Percentiles rank a stretch among this genome's conserved stretches.
These are phyloP conservation scores for Dicyrtoma fusca DNA, from an alignment of 2,888 invertebrate species.

Conservation along the genomic window DNA sequence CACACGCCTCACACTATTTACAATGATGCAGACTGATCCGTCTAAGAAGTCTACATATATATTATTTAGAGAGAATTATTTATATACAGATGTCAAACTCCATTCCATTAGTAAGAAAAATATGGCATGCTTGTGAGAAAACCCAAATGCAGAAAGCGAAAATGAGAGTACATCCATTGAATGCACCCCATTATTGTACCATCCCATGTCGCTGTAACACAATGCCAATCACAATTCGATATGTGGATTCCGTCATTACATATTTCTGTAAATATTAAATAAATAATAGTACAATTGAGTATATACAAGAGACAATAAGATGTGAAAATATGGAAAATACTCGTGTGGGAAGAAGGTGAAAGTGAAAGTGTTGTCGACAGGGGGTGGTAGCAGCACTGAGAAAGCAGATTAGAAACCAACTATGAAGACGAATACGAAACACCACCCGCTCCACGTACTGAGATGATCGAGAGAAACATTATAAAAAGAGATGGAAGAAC, in stretches of 20 bases:
- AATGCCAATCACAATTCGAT: too few relatives aligned
- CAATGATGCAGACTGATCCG: constrained; percentile 29
- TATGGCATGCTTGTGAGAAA: not conserved
- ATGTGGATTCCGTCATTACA: too few relatives aligned
- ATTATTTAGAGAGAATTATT: not conserved
- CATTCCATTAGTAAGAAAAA: constrained; percentile 18
- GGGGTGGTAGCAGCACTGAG: not conserved
- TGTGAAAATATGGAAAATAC: constrained; percentile 41
- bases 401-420: not conserved
- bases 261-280: too few relatives aligned
- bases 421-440: not conserved
- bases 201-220: not conserved
- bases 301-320: not conserved
- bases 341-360: constrained; percentile 49
- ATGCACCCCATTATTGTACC: not conserved
- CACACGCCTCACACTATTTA: constrained; percentile 20
- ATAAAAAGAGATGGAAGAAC: not conserved
- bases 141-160: not conserved
- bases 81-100: not conserved
- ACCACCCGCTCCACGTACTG: not conserved
- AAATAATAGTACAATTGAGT: too few relatives aligned
- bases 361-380: not conserved
- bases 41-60: constrained; percentile 14
- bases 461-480: constrained; percentile 26
- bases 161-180: not conserved